Evolutionary conservation across 1,140 invertebrate species (phyloP), one percentile per base, ranked within the genome.

Genomic region (Metopolophium dirhodum): DNA sequence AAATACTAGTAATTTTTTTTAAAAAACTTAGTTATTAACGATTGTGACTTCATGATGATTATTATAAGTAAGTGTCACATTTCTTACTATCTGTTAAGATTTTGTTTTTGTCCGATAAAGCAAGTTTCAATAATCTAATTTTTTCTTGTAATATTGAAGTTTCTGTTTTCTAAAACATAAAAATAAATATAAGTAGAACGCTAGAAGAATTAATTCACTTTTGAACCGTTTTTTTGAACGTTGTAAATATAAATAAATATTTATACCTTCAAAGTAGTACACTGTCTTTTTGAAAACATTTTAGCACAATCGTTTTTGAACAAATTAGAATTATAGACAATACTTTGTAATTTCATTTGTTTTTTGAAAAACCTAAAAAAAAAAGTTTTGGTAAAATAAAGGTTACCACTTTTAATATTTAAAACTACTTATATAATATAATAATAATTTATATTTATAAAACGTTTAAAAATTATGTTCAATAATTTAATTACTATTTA

Each of bases 71-170:
- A 61, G 57, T 51, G 49, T 9, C 26, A 61, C 30, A 61, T 30
- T 61, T 49, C 88, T 95, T 96, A 95, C 96, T 96, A 94, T 95
- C 95, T 93, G 95, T 95, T 94, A 97, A 96, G 94, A 95, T 96
- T 94, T 96, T 96, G 94, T 95, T 96, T 94, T 96, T 96, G 94
- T 97, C 96, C 94, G 96, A 96, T 77, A 97, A 96, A 6, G 97
- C 95, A 86, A 96, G 95, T 94, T 96, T 96, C 18, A 97, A 94
- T 45, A 97, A 95, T 94, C 96, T 96, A 68, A 97, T 95, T 94
- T 96, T 96, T 94, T 97, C 97, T 94, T 96, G 96, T 93, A 95
- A 96, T 94, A 96, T 96, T 94, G 96, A 96, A 93, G 97, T 96
- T 95, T 97, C 96, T 94, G 96, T 96, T 93, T 85, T 85, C 91